Evolutionary conservation across 2,113 vertebrate species (phyloP), one percentile per base, ranked within the genome.

Genomic region (Hucho hucho): DNA sequence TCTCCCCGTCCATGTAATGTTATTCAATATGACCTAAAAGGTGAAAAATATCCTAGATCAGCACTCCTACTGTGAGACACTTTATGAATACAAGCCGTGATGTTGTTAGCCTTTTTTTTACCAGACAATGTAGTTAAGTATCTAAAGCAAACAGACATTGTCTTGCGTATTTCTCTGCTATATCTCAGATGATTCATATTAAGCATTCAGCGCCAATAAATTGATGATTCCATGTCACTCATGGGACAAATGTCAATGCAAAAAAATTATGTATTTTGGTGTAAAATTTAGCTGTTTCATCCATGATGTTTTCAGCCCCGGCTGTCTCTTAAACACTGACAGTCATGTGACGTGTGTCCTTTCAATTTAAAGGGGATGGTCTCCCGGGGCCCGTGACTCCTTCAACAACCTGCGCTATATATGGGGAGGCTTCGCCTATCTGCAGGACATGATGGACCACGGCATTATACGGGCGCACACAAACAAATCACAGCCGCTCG

Each of bases 371-470:
- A 99, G 97, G 88, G 97, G 91, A 76, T 99, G 98, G 98, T 92
- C 93, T 86, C 97, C 98, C 0, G 96, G 96, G 81, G 97, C 98
- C 56, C 93, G 94, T 63, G 97, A 95, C 84, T 84, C 96, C 43
- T 96, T 95, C 86, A 96, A 96, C 69, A 96, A 98, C 79, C 93
- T 99, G 91, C 95, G 93, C 37, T 99, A 99, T 4, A 90, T 99
- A 16, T 95, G 95, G 94, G 98, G 98, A 9, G 98, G 97, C 73
- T 99, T 98, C 32, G 83, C 95, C 72, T 98, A 99, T 83, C 90
- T 99, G 74, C 96, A 98, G 86, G 98, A 99, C 67, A 95, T 98
- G 80, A 83, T 99, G 32, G 98, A 99, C 76, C 95, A 96, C 5
- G 97, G 94, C 0, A 94, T 98, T 83, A 94, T 96, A 72, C 91